These are phyloP conservation scores for Camarhynchus parvulus DNA, from an alignment of 2,113 vertebrate species.

Conservation along the genomic window DNA sequence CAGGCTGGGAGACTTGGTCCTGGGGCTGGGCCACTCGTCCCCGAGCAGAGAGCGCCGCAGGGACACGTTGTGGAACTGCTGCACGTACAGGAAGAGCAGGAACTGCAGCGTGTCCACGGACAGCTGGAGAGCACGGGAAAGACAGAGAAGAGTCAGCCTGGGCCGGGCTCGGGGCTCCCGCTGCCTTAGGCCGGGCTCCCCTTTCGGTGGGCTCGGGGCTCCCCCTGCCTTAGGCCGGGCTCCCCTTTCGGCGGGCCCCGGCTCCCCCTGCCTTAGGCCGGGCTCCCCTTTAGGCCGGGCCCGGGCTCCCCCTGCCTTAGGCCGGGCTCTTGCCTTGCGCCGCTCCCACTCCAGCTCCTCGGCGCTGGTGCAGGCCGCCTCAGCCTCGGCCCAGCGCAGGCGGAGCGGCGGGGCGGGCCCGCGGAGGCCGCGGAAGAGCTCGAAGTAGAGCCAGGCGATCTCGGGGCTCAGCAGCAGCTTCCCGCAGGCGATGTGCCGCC, in stretches of 20 bases:
- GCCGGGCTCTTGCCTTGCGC: constrained; percentile 77
- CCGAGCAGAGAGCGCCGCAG: constrained; percentile 89
- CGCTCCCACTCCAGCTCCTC: constrained; percentile 86
- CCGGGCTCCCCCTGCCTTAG: too few relatives aligned
- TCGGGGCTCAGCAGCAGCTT: constrained; percentile 90
- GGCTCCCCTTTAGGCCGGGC: background rate
- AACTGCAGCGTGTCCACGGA: constrained; percentile 93
- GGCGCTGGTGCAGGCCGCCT: constrained; percentile 82
- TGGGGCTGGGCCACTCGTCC: constrained; percentile 92
- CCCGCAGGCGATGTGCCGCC: constrained; percentile 93
- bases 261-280: too few relatives aligned
- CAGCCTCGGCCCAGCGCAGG: constrained; percentile 87
- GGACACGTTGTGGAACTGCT: constrained; percentile 91
- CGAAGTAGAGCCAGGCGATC: constrained; percentile 94
- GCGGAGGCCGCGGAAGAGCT: constrained; percentile 86
- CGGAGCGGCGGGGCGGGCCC: constrained; percentile 71
- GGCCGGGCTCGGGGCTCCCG: background rate
- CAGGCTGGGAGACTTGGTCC: constrained; percentile 77
- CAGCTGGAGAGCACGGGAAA: constrained; percentile 72
- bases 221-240: background rate
- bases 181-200: background rate
- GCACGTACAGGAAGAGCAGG: constrained; percentile 92
- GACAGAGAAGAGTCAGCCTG: rapidly evolving
- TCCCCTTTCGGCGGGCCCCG: background rate
- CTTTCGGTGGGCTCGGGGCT: background rate